A percentile compares a stretch with the other conserved stretches of the same genome.
Conservation (phyloP, 2,888 invertebrate genomes). For the Agrochola circellaris region DNA sequence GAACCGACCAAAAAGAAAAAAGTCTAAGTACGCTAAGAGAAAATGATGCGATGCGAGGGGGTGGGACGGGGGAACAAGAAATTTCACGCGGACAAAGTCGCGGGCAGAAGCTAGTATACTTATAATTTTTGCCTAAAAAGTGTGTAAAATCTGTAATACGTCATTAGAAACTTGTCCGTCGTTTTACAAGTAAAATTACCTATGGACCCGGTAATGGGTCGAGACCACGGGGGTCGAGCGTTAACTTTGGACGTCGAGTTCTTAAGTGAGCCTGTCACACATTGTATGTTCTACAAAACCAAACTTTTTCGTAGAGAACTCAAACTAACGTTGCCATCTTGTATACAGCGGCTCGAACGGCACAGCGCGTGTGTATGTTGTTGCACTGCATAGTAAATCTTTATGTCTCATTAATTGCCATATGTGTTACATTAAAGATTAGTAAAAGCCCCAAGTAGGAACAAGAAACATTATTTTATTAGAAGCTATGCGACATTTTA, state of each 20-base stretch:
- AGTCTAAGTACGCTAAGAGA: too few species aligned
- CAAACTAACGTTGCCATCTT: background rate
- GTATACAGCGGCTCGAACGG: background rate
- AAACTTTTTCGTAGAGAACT: background rate
- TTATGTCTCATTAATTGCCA: background rate
- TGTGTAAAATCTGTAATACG: background rate
- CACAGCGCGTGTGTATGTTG: background rate
- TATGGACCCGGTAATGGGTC: too few species aligned
- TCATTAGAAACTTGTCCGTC: background rate
- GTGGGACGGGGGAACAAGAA: background rate
- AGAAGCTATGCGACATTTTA: slow-evolving; percentile 71
- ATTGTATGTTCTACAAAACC: background rate
- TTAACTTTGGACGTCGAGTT: background rate
- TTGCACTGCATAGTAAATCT: slow-evolving; percentile 1
- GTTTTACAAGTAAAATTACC: background rate
- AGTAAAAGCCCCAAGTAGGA: slow-evolving; percentile 34
- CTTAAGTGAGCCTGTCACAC: background rate
- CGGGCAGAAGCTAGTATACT: background rate
- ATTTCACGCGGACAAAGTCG: background rate
- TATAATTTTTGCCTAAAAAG: background rate
- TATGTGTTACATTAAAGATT: background rate
- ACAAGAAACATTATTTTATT: slow-evolving; percentile 54
- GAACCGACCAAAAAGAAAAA: too few species aligned
- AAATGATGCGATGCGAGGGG: background rate
- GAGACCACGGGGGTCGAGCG: too few species aligned